Conservation (phyloP, 1,140 invertebrate species). For the Trypoxylus dichotomus region DNA sequence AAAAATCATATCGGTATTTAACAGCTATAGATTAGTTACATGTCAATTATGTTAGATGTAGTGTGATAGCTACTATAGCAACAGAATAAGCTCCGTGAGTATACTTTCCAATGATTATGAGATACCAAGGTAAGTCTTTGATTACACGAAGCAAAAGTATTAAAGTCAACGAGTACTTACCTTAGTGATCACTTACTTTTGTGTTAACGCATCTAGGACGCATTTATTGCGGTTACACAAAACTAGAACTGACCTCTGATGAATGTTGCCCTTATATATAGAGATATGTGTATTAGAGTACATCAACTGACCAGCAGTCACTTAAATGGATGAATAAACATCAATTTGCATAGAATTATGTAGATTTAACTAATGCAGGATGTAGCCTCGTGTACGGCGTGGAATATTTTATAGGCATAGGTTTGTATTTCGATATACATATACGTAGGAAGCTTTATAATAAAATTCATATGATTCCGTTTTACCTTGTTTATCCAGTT, state of each 20-base stretch:
- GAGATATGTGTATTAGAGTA: background rate
- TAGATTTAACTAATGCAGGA: background rate
- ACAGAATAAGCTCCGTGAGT: no score
- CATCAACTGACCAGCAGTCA: background rate
- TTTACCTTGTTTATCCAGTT: no score
- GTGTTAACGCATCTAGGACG: background rate
- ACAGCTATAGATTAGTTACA: no score
- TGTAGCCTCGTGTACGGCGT: background rate
- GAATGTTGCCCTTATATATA: background rate
- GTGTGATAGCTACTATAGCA: no score
- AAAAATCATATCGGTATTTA: no score
- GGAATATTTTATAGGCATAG: background rate
- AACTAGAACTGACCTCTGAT: background rate
- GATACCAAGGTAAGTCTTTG: no score
- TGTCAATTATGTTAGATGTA: no score
- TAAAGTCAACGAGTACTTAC: background rate
- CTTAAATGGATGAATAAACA: background rate
- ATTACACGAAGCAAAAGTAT: background rate
- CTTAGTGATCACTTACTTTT: background rate
- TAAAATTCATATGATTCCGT: no score
- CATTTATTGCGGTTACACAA: background rate
- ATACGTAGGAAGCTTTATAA: background rate
- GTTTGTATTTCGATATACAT: background rate
- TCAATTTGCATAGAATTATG: constrained; percentile 12
- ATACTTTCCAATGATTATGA: no score